phyloP scores from a whole-genome alignment of 2,113 vertebrate species.

The Caretta caretta region DNA sequence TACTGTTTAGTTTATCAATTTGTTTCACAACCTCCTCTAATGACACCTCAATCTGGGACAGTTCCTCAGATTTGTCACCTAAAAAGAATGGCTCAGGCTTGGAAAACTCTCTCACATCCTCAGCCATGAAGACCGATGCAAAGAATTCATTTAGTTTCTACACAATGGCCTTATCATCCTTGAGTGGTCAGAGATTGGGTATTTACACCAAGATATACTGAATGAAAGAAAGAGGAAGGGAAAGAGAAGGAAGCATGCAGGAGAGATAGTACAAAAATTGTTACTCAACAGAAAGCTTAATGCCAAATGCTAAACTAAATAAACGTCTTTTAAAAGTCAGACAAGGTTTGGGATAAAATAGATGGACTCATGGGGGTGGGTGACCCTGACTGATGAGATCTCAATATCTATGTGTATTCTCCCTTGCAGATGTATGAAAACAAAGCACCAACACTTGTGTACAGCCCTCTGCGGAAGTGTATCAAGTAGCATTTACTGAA shows the following conservation, averaged over 20 bases:
- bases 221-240: neutral
- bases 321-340: neutral
- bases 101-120: too few relatives aligned
- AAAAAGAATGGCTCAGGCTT: too few relatives aligned
- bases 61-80: too few relatives aligned
- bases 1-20: too few relatives aligned
- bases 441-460: neutral
- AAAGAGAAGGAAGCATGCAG: neutral
- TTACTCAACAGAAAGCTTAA: neutral
- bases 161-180: too few relatives aligned
- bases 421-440: neutral
- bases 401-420: neutral
- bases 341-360: neutral
- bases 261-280: neutral
- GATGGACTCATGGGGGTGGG: neutral
- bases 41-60: too few relatives aligned
- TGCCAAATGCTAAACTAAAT: neutral
- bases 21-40: too few relatives aligned
- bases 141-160: too few relatives aligned
- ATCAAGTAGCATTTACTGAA: neutral
- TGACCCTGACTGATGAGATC: neutral
- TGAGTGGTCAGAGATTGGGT: too few relatives aligned
- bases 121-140: too few relatives aligned
- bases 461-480: neutral
- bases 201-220: neutral